phyloP scores from a whole-genome alignment of 2,113 vertebrate genomes.

The Ploceus nigricollis region DNA sequence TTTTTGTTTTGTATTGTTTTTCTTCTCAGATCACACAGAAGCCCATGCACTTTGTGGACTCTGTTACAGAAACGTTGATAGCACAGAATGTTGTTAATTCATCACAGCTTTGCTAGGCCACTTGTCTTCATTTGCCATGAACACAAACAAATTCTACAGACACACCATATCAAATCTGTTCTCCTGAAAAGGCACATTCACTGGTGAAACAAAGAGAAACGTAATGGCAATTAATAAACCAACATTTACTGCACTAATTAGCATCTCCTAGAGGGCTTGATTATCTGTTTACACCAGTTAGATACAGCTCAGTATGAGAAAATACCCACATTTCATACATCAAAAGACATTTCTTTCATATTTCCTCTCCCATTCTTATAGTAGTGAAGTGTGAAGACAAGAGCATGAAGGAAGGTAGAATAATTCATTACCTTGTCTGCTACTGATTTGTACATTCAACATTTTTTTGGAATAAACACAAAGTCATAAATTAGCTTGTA shows the following conservation, averaged over 20 bases:
- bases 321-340: constrained; percentile 72
- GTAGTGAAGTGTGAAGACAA: constrained; percentile 55
- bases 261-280: constrained; percentile 69
- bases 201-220: constrained; percentile 64
- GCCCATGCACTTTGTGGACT: constrained; percentile 31
- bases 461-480: constrained; percentile 70
- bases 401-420: constrained; percentile 65
- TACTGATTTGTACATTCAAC: constrained; percentile 74
- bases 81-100: constrained; percentile 32
- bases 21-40: constrained; percentile 25
- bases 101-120: constrained; percentile 50
- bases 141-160: constrained; percentile 52
- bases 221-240: constrained; percentile 72
- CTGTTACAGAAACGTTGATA: constrained; percentile 28
- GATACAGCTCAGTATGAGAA: constrained; percentile 68
- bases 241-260: constrained; percentile 74
- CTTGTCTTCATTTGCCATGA: constrained; percentile 49
- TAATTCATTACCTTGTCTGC: constrained; percentile 77
- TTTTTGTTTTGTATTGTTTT: constrained; percentile 46
- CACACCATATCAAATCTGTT: constrained; percentile 41
- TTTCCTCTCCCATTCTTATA: constrained; percentile 57
- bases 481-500: constrained; percentile 78
- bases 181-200: constrained; percentile 62
- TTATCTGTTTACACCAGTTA: constrained; percentile 69
- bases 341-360: constrained; percentile 69